Percentiles rank a stretch among this genome's conserved stretches.
phyloP scores from a whole-genome alignment of 2,113 vertebrate species.

The Alosa alosa region DNA sequence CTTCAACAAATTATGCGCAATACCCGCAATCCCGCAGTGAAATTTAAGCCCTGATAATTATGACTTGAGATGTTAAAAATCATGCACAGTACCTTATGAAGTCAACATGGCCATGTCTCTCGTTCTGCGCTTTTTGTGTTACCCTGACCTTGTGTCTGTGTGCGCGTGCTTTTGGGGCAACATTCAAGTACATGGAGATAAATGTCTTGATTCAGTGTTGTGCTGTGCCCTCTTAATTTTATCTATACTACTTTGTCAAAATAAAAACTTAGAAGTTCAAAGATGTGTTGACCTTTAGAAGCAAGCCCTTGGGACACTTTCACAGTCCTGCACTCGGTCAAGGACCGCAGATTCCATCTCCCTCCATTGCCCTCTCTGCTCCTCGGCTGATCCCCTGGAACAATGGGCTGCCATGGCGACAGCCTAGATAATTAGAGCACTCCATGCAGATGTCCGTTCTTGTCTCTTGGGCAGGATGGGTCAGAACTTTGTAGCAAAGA shows the following conservation, averaged over 20 bases:
- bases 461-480: background rate
- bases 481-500: background rate
- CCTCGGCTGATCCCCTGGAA: slow-evolving; percentile 40
- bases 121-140: background rate
- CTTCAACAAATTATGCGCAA: too few species aligned
- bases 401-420: slow-evolving; percentile 58
- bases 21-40: too few species aligned
- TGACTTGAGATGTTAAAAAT: background rate
- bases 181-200: too few species aligned
- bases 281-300: background rate
- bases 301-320: background rate
- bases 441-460: slow-evolving; percentile 10
- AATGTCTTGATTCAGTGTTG: too few species aligned
- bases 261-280: too few species aligned
- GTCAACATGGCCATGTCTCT: background rate
- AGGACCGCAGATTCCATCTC: background rate
- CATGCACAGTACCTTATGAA: background rate
- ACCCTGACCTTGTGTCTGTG: background rate
- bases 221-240: background rate
- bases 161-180: background rate
- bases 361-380: background rate
- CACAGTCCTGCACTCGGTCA: background rate
- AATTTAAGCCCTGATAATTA: too few species aligned
- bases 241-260: too few species aligned
- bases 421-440: slow-evolving; percentile 51